Evolutionary conservation across 30 jellyfish, hydroid and myxozoan genomes (phyloP).

Genomic region (Chironex yamaguchii): DNA sequence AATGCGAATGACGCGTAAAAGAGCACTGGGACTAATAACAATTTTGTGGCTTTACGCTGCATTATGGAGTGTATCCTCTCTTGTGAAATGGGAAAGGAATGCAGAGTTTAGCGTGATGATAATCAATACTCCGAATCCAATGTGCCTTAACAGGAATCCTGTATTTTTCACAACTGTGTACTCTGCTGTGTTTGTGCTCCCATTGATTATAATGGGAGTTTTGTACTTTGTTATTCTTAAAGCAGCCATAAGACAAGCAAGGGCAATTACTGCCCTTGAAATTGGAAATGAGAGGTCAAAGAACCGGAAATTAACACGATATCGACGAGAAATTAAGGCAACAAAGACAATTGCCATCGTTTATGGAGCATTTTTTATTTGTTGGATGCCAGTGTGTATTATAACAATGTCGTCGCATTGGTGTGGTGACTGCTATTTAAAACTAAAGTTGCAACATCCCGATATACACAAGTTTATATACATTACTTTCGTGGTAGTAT

Average conservation of each 20-base stretch:
- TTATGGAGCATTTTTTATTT: slow-evolving; percentile 76
- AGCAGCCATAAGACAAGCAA: slow-evolving; percentile 72
- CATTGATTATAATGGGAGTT: slow-evolving; percentile 75
- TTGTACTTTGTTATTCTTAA: slow-evolving; percentile 64
- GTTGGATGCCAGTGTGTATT: slow-evolving; percentile 84
- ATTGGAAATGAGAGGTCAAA: slow-evolving; percentile 38
- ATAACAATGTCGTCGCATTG: slow-evolving; percentile 5
- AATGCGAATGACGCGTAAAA: slow-evolving; percentile 35
- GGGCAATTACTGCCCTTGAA: slow-evolving; percentile 50
- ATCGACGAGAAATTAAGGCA: slow-evolving; percentile 63
- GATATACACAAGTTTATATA: slow-evolving; percentile 34
- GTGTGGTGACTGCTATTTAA: slow-evolving; percentile 42
- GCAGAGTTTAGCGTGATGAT: slow-evolving; percentile 9
- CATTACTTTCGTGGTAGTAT: slow-evolving; percentile 72
- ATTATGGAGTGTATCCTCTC: slow-evolving; percentile 69
- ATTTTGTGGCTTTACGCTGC: slow-evolving; percentile 74
- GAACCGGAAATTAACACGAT: slow-evolving; percentile 20
- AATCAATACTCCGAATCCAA: slow-evolving; percentile 5
- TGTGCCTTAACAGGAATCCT: slow-evolving; percentile 69
- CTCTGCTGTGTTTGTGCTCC: slow-evolving; percentile 71
- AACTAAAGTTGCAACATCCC: slow-evolving; percentile 16
- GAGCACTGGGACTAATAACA: slow-evolving; percentile 42
- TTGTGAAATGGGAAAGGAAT: slow-evolving; percentile 61
- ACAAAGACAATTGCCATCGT: slow-evolving; percentile 79
- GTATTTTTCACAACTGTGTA: slow-evolving; percentile 67